Percentiles rank a stretch among this genome's conserved stretches.
phyloP scores from a whole-genome alignment of 2,113 vertebrate genomes.

The Pelvicachromis taeniatus region DNA sequence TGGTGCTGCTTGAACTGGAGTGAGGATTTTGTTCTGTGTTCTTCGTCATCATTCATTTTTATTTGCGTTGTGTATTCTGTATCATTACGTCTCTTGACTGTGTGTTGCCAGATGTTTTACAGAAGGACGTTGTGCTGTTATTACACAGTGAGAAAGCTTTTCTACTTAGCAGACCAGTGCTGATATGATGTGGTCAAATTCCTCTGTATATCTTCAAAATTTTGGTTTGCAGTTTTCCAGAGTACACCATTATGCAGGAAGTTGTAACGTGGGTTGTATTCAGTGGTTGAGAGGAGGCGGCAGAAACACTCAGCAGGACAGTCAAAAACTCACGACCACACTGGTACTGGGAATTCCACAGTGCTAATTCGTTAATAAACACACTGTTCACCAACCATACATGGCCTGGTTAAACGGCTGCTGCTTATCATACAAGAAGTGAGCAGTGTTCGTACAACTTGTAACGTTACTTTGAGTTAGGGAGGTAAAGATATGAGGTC shows the following conservation, averaged over 20 bases:
- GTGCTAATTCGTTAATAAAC: background rate
- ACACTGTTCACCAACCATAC: background rate
- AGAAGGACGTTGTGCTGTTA: background rate
- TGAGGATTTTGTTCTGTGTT: background rate
- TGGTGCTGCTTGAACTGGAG: background rate
- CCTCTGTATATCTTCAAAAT: background rate
- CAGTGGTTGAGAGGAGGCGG: background rate
- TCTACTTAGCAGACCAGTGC: background rate
- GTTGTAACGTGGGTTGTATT: background rate
- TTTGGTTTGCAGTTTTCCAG: background rate
- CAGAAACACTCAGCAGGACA: background rate
- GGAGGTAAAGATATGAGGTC: background rate
- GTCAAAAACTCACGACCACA: fast-evolving
- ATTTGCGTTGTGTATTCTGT: background rate
- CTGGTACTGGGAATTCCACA: background rate
- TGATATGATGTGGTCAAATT: background rate
- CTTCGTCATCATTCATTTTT: background rate
- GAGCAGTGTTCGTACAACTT: background rate
- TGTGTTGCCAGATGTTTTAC: background rate
- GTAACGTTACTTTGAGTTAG: background rate
- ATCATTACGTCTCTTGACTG: background rate
- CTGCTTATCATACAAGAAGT: background rate
- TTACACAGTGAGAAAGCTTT: background rate
- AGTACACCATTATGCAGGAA: background rate
- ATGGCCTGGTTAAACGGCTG: background rate